Percentiles rank a stretch among this genome's conserved stretches.
Evolutionary conservation across 2,888 invertebrate species (phyloP).

Genomic region (Ischnura elegans): DNA sequence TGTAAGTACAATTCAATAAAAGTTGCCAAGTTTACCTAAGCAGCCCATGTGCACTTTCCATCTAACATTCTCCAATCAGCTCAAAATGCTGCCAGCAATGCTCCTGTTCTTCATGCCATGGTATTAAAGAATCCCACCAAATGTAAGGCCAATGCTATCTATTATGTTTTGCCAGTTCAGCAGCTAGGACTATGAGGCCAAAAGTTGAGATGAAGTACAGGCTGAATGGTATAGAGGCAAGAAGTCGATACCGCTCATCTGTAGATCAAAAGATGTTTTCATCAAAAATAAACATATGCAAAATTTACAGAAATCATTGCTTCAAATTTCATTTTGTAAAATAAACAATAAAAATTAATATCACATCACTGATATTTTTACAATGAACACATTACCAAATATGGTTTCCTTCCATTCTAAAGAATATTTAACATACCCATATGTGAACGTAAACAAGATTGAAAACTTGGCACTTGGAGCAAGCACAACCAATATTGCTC

Average conservation of each 20-base stretch:
- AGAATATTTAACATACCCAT: no score
- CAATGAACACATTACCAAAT: not conserved
- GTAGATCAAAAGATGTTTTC: slow-evolving; percentile 72
- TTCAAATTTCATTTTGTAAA: slow-evolving; percentile 27
- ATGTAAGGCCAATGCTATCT: slow-evolving; percentile 57
- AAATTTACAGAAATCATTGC: not conserved
- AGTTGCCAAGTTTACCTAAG: slow-evolving; percentile 28
- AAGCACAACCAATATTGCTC: not conserved
- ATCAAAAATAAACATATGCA: slow-evolving; percentile 52
- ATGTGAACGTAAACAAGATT: not conserved
- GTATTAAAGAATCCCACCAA: slow-evolving; percentile 14
- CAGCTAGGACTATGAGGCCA: slow-evolving; percentile 74
- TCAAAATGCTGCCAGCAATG: slow-evolving; percentile 41
- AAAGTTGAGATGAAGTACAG: slow-evolving; percentile 88
- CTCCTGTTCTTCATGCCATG: slow-evolving; percentile 39
- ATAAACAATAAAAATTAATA: not conserved
- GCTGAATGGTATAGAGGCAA: slow-evolving; percentile 89
- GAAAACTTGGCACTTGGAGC: not conserved
- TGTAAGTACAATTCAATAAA: slow-evolving; percentile 6
- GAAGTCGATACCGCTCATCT: slow-evolving; percentile 88
- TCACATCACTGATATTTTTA: not conserved
- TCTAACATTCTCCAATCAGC: slow-evolving; percentile 6
- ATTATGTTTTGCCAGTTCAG: slow-evolving; percentile 55
- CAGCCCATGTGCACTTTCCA: slow-evolving; percentile 24
- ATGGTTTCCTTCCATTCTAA: not conserved